Evolutionary conservation across 1,140 invertebrate species (phyloP), one percentile per base, ranked within the genome.

Genomic region (Drosophila navojoa): DNA sequence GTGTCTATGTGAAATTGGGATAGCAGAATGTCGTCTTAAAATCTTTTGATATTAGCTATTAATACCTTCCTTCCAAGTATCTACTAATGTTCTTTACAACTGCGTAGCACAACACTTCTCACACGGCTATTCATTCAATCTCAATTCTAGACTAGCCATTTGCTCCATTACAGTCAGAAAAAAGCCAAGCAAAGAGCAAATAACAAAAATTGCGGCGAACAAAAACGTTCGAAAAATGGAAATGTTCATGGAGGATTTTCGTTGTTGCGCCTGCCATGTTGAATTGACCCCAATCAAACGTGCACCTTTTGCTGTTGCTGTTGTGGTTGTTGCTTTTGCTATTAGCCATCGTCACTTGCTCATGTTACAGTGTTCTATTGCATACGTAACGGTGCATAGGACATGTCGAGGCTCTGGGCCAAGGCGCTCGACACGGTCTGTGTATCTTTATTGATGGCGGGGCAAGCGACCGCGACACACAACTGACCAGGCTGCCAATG

Each of bases 201-300:
- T 27, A 63, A 16, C 54, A 55, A 55, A 53, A 47, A 55, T 44
- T 35, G 19, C 44, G 44, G 22, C 50, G 54, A 45, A 40, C 55
- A 76, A 68, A 45, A 73, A 73, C 59, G 44, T 57, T 50, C 38
- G 58, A 47, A 11, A 52, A 53, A 16, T 53, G 50, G 27, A 29
- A 45, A 22, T 40, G 22, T n/a, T 38, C 69, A 47, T 61, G 74
- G 44, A 59, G 42, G 58, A 29, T 69, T 42, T 15, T 58, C 71
- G 66, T 71, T 77, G 67, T 77, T 77, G 22, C 15, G 29, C 25
- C 29, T 58, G 61, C 69, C 60, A 64, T 71, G 75, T 78, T 71
- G 75, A 81, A 67, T 82, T 82, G 76, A 82, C 79, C 79, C 71
- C 79, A 78, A 82, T 81, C 76, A 82, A 64, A 71, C 75, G 63